A percentile compares a stretch with the other conserved stretches of the same genome.
phyloP scores from a whole-genome alignment of 2,888 invertebrate genomes.

The Phengaris arion region DNA sequence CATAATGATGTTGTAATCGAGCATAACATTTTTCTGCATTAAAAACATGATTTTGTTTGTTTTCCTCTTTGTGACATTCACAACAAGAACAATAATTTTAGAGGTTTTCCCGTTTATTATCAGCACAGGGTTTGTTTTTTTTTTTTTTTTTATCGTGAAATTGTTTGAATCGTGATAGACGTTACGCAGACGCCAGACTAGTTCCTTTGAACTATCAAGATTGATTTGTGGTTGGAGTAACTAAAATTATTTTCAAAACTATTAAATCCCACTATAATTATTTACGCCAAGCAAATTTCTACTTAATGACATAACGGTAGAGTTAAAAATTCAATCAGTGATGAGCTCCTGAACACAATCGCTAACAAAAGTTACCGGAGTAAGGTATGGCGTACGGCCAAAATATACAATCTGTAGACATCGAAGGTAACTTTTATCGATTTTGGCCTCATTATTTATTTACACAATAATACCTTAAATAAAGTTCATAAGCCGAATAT shows the following conservation, averaged over 20 bases:
- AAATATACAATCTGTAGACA: conserved; percentile 46
- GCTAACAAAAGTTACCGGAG: conserved; percentile 27
- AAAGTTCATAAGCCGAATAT: not conserved
- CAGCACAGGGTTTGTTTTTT: conserved; percentile 35
- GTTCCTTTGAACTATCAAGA: conserved; percentile 46
- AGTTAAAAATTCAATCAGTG: conserved; percentile 27
- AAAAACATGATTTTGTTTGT: conserved; percentile 4
- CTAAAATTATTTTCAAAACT: conserved; percentile 42
- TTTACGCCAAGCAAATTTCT: conserved; percentile 28
- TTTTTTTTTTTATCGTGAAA: conserved; percentile 32
- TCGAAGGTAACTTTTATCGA: conserved; percentile 37
- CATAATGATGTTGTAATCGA: not conserved
- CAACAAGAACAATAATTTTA: not conserved
- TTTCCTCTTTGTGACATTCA: not conserved
- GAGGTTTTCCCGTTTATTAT: not conserved
- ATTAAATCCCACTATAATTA: conserved; percentile 40
- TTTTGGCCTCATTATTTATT: conserved; percentile 19
- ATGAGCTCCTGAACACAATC: not conserved
- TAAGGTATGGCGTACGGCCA: conserved; percentile 47
- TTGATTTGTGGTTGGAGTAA: conserved; percentile 50
- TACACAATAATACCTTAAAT: conserved; percentile 23
- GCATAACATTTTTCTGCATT: not conserved
- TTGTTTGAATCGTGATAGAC: conserved; percentile 42
- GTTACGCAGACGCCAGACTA: conserved; percentile 46
- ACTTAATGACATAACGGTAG: conserved; percentile 29